Evolutionary conservation across 1,140 invertebrate species (phyloP).

Genomic region (Ylistrum balloti): DNA sequence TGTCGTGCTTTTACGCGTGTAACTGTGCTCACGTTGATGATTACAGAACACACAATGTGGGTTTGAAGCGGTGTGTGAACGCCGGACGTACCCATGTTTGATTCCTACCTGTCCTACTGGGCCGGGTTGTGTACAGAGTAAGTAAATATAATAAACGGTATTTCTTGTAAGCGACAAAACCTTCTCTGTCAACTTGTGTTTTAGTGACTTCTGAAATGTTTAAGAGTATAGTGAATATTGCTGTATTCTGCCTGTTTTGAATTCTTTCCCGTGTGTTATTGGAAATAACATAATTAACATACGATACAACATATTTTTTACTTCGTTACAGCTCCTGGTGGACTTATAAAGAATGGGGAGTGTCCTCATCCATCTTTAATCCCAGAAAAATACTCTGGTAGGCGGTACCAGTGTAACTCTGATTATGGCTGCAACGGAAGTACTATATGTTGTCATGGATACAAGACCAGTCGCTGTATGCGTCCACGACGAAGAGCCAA

Average conservation of each 20-base stretch:
- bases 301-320: neutral
- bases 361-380: neutral
- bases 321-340: neutral
- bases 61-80: neutral
- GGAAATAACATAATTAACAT: neutral
- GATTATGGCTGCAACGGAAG: neutral
- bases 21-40: neutral
- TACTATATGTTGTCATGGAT: neutral
- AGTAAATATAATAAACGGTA: too few species aligned
- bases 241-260: too few species aligned
- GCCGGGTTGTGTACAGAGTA: too few species aligned
- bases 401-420: neutral
- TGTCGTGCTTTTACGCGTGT: too few species aligned
- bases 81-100: neutral
- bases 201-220: too few species aligned
- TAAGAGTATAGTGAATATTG: too few species aligned
- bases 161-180: too few species aligned
- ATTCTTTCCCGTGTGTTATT: neutral
- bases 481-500: neutral
- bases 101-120: too few species aligned
- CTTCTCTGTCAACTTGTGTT: too few species aligned
- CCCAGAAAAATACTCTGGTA: neutral
- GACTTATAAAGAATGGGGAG: neutral
- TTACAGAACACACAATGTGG: neutral
- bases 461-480: neutral